Percentiles rank a stretch among this genome's conserved stretches.
phyloP scores from a whole-genome alignment of 2,113 vertebrate genomes.

The Petaurus breviceps region DNA sequence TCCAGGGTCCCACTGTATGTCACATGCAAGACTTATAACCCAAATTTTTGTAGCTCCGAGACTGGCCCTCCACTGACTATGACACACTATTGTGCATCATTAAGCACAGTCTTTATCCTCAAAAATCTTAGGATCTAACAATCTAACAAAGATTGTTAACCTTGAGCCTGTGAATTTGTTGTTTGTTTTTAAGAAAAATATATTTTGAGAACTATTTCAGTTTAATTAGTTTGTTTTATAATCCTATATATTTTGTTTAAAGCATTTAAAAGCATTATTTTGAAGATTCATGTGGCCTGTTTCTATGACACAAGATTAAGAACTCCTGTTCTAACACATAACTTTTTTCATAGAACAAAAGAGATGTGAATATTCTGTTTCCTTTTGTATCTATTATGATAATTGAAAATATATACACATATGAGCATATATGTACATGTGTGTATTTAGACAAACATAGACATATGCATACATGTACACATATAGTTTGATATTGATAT shows the following conservation, averaged over 20 bases:
- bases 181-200: background rate
- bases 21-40: background rate
- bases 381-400: slow-evolving; percentile 34
- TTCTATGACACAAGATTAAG: background rate
- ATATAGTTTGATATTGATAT: too few relatives aligned
- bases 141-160: background rate
- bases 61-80: background rate
- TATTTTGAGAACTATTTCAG: background rate
- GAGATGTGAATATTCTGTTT: slow-evolving; percentile 47
- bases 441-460: too few relatives aligned
- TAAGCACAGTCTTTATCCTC: background rate
- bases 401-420: background rate
- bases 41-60: background rate
- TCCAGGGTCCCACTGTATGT: background rate
- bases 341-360: slow-evolving; percentile 51
- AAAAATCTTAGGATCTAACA: background rate
- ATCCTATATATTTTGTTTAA: background rate
- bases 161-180: background rate
- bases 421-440: too few relatives aligned
- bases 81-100: background rate
- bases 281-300: background rate
- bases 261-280: background rate
- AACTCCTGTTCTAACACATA: slow-evolving; percentile 23
- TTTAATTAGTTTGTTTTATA: background rate
- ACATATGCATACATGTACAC: too few relatives aligned